Percentiles rank a stretch among this genome's conserved stretches.
Conservation (phyloP, 2,113 vertebrate species). For the Larimichthys crocea region DNA sequence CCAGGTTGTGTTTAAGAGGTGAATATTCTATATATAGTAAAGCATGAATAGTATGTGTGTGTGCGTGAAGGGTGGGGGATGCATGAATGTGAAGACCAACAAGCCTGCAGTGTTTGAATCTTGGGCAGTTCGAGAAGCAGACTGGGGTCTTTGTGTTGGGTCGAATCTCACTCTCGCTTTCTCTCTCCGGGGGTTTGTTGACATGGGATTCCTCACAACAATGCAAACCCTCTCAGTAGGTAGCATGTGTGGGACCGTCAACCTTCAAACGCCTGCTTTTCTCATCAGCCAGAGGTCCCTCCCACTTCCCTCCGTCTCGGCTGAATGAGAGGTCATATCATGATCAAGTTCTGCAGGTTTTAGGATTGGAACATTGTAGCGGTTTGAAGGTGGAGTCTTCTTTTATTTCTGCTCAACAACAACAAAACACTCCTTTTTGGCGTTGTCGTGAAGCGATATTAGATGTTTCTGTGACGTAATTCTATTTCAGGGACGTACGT, state of each 20-base stretch:
- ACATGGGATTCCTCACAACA: conserved; percentile 76
- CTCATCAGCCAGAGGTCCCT: not conserved
- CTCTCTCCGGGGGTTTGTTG: conserved; percentile 62
- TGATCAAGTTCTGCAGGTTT: conserved; percentile 67
- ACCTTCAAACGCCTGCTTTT: not conserved
- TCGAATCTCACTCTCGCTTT: conserved; percentile 27
- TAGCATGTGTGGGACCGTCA: conserved; percentile 13
- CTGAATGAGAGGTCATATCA: not conserved
- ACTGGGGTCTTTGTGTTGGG: conserved; percentile 79
- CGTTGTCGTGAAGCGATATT: not conserved
- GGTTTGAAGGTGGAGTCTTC: not conserved
- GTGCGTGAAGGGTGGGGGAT: conserved; percentile 6
- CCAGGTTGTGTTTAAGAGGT: conserved; percentile 40
- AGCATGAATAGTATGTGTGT: conserved; percentile 31
- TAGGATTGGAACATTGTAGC: not conserved
- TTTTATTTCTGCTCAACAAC: not conserved
- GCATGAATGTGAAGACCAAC: conserved; percentile 42
- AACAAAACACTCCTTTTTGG: not conserved
- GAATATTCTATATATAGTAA: conserved; percentile 54
- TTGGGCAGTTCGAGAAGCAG: conserved; percentile 50
- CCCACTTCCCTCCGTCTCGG: not conserved
- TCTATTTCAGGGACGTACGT: not conserved
- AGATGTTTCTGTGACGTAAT: not conserved
- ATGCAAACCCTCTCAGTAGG: conserved; percentile 53
- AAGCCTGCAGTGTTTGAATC: conserved; percentile 62